These are phyloP conservation scores for Ectemnius cavifrons DNA, from an alignment of 2,888 invertebrate species.

Conservation along the genomic window DNA sequence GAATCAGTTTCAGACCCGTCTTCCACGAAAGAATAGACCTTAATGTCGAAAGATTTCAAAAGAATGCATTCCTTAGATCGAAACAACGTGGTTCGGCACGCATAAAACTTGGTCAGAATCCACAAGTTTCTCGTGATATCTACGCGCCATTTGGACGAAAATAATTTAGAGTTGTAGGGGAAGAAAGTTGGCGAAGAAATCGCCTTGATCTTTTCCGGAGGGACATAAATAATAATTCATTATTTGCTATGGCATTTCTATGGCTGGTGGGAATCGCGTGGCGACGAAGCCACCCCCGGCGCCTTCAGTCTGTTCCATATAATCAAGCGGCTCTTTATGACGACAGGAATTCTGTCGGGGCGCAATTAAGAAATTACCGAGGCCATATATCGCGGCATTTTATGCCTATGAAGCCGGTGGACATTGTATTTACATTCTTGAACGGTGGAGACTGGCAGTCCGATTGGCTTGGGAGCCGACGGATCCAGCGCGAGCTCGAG, in stretches of 20 bases:
- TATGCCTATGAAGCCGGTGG: constrained; percentile 64
- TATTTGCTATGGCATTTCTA: not conserved
- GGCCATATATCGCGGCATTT: constrained; percentile 75
- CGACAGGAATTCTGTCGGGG: constrained; percentile 76
- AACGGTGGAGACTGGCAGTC: constrained; percentile 49
- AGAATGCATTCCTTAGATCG: constrained; percentile 19
- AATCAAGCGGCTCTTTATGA: constrained; percentile 75
- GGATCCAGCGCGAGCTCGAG: constrained; percentile 59
- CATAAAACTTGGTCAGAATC: too few species aligned
- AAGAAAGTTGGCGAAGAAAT: not conserved
- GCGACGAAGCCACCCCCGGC: constrained; percentile 62
- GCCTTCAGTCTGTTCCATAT: constrained; percentile 68
- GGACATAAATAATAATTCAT: not conserved
- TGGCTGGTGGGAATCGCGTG: constrained; percentile 32
- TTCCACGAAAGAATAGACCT: constrained; percentile 47
- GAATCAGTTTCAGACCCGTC: constrained; percentile 33
- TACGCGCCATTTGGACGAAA: too few species aligned
- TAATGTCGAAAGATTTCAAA: constrained; percentile 15
- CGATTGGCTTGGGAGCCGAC: constrained; percentile 64
- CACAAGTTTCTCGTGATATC: too few species aligned
- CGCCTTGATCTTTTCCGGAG: not conserved
- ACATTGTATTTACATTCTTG: constrained; percentile 75
- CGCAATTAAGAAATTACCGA: constrained; percentile 77
- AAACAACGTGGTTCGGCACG: not conserved
- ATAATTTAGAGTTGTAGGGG: not conserved